Percentiles rank a stretch among this genome's conserved stretches.
Evolutionary conservation across 2,888 invertebrate species (phyloP).

Genomic region (Alsophila aescularia): DNA sequence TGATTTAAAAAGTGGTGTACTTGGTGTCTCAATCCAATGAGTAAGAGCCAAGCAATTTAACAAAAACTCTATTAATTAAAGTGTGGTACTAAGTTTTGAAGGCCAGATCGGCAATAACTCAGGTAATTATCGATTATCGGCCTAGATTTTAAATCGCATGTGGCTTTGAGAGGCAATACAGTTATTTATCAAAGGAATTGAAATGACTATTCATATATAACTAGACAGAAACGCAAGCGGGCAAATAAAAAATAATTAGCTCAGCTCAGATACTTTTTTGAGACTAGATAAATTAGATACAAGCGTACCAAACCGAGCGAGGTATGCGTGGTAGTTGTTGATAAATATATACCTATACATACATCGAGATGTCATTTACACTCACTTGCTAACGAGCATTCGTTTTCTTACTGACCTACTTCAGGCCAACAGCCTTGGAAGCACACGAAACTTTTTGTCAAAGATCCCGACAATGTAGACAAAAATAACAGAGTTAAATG

Average conservation of each 20-base stretch:
- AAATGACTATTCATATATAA: background rate
- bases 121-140: background rate
- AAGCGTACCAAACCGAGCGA: too few relatives aligned
- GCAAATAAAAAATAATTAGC: background rate
- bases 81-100: too few relatives aligned
- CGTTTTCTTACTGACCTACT: constrained; percentile 50
- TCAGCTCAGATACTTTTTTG: background rate
- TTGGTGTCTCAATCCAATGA: too few relatives aligned
- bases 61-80: too few relatives aligned
- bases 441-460: constrained; percentile 26
- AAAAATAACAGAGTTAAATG: constrained; percentile 21
- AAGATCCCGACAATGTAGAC: constrained; percentile 19
- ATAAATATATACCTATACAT: background rate
- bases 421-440: constrained; percentile 41
- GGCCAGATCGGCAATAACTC: too few relatives aligned
- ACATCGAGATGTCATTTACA: constrained; percentile 29
- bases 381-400: constrained; percentile 40
- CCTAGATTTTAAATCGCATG: background rate
- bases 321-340: background rate
- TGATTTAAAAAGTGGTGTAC: too few relatives aligned
- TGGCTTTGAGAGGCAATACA: background rate
- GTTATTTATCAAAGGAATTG: background rate
- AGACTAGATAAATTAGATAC: background rate
- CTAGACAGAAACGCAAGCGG: background rate
- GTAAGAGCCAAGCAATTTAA: too few relatives aligned